phyloP scores from a whole-genome alignment of 2,797 vertebrate genomes.

The Picus viridis region DNA sequence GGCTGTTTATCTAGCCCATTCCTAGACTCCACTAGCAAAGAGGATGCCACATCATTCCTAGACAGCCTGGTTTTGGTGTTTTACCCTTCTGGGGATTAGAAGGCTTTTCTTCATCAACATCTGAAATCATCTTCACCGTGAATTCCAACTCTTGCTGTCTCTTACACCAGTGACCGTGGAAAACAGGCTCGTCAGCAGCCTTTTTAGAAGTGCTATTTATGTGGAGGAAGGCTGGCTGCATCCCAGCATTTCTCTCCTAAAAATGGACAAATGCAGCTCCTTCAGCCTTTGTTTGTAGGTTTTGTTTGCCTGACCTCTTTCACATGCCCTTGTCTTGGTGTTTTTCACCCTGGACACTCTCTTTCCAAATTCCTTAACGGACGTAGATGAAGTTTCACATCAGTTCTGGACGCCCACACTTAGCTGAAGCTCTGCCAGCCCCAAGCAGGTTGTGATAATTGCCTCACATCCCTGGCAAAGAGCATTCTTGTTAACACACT shows the following conservation, averaged over 20 bases:
- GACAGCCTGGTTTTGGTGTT: not conserved
- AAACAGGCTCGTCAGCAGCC: not conserved
- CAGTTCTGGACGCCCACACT: not conserved
- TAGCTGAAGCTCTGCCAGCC: conserved; percentile 9
- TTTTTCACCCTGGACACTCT: not conserved
- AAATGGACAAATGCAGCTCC: not conserved
- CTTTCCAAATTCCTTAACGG: not conserved
- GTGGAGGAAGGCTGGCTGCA: not conserved
- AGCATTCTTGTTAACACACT: not conserved
- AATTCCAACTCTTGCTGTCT: not conserved
- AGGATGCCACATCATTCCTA: not conserved
- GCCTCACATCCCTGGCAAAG: not conserved
- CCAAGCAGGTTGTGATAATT: conserved; percentile 21
- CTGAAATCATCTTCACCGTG: not conserved
- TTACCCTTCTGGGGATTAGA: not conserved
- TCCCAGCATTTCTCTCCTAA: not conserved
- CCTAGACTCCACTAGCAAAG: not conserved
- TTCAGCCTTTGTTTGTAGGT: not conserved
- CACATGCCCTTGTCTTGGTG: not conserved
- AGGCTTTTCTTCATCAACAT: conserved; percentile 1
- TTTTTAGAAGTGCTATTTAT: not conserved
- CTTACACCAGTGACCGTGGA: not conserved
- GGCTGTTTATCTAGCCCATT: not conserved
- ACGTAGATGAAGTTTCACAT: not conserved
- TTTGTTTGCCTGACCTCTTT: not conserved